A percentile compares a stretch with the other conserved stretches of the same genome.
phyloP scores from a whole-genome alignment of 2,797 vertebrate species.

The Dromococcyx pavoninus region DNA sequence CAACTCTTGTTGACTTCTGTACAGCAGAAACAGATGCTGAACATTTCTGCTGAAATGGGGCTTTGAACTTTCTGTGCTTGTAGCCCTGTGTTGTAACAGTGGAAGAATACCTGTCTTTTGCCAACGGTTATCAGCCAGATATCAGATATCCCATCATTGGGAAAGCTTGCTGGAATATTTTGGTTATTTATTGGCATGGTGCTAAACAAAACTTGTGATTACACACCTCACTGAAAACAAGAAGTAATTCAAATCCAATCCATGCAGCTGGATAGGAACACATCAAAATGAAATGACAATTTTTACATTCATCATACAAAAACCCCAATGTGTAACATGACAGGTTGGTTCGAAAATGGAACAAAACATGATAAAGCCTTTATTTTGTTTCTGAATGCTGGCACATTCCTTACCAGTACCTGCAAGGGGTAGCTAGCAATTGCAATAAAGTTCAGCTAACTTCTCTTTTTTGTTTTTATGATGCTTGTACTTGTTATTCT shows the following conservation, averaged over 20 bases:
- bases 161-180: background rate
- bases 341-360: background rate
- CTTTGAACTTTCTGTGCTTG: background rate
- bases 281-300: rapidly evolving
- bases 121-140: background rate
- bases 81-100: background rate
- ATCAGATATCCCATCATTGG: background rate
- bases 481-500: background rate
- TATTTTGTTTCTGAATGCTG: background rate
- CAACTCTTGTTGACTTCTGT: background rate
- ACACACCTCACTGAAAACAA: background rate
- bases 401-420: background rate
- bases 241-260: background rate
- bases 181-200: background rate
- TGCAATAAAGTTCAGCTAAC: background rate
- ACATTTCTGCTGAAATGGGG: background rate
- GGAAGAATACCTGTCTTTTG: background rate
- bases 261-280: background rate
- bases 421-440: background rate
- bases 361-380: background rate
- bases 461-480: background rate
- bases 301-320: background rate
- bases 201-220: background rate
- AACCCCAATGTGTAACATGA: background rate
- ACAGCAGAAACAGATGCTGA: background rate